Conservation (phyloP, 2,888 invertebrate species). For the Pilophorus perplexus region DNA sequence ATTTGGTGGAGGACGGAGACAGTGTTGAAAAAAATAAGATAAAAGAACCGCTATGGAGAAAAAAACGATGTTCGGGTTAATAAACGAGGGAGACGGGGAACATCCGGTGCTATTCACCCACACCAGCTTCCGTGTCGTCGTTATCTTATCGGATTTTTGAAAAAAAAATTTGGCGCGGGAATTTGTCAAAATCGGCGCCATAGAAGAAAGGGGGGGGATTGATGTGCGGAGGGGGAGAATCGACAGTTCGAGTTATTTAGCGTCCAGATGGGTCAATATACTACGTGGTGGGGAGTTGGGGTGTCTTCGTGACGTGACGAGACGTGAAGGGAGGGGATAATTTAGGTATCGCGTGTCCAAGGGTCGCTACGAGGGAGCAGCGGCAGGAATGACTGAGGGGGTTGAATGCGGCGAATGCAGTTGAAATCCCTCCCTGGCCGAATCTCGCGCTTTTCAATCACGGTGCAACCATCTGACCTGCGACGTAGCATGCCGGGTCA, state of each 20-base stretch:
- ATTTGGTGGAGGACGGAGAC: too few species aligned
- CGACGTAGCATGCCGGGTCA: too few species aligned
- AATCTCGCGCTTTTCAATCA: too few species aligned
- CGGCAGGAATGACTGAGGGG: background rate
- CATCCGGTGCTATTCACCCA: too few species aligned
- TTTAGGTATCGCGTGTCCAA: conserved; percentile 35
- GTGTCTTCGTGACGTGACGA: background rate
- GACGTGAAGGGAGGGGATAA: conserved; percentile 7
- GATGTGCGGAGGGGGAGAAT: background rate
- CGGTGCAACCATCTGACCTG: too few species aligned
- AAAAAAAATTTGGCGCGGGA: too few species aligned
- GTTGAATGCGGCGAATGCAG: conserved; percentile 24
- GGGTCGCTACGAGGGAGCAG: conserved; percentile 7
- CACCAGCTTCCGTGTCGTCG: too few species aligned
- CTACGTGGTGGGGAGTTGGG: background rate
- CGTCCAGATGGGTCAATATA: background rate
- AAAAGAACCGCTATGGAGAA: too few species aligned
- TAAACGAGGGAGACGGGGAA: too few species aligned
- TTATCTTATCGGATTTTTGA: too few species aligned
- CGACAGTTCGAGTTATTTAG: conserved; percentile 13
- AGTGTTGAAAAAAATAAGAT: too few species aligned
- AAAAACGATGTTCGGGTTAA: too few species aligned
- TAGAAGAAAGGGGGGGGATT: background rate
- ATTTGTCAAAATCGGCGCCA: background rate
- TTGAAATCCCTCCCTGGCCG: conserved; percentile 8